Conservation (phyloP, 1,140 invertebrate species). For the Ceratitis capitata region DNA sequence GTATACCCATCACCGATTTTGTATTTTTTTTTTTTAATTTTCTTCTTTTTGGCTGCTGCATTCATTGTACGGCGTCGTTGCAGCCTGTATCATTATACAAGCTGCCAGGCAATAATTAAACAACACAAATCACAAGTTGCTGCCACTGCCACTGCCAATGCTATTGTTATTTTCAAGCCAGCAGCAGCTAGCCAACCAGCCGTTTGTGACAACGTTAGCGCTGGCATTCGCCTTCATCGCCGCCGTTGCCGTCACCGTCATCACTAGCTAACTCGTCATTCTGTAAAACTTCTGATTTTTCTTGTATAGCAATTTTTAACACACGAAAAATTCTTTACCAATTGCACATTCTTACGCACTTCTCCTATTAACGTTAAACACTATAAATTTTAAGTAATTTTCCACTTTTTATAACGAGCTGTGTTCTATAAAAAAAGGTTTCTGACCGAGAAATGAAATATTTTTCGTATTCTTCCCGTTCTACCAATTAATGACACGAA, state of each 20-base stretch:
- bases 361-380: not conserved
- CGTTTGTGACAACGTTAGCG: conserved; percentile 9
- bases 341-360: not conserved
- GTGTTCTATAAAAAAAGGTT: not conserved
- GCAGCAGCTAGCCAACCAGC: not conserved
- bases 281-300: conserved; percentile 22
- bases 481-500: conserved; percentile 28
- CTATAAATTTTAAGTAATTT: conserved; percentile 21
- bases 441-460: conserved; percentile 18
- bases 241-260: too few species aligned
- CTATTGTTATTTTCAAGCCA: not conserved
- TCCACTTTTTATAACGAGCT: conserved; percentile 25
- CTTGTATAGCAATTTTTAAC: not conserved
- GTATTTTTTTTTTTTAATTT: not conserved
- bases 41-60: not conserved
- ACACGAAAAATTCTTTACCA: conserved; percentile 9
- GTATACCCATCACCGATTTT: not conserved
- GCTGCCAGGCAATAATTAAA: conserved; percentile 27
- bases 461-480: conserved; percentile 19
- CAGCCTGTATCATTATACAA: conserved; percentile 14
- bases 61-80: not conserved
- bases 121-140: conserved; percentile 18
- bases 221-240: conserved; percentile 29
- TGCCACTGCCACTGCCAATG: conserved; percentile 21
- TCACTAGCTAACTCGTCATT: conserved; percentile 15